Percentiles rank a stretch among this genome's conserved stretches.
Evolutionary conservation across 2,888 invertebrate species (phyloP).

Genomic region (Incurvaria masculella): DNA sequence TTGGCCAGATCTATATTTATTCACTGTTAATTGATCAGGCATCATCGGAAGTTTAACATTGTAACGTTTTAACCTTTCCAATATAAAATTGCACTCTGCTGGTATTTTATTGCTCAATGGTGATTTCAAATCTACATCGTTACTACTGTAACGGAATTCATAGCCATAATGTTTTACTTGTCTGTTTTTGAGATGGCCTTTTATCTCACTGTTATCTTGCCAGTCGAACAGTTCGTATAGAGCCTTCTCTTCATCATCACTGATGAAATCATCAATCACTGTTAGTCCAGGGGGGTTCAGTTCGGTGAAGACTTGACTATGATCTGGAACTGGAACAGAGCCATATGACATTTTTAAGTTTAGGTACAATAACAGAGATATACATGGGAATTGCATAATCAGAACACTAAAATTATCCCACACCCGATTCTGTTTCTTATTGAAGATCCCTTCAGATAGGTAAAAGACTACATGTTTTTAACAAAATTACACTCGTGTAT

Average conservation of each 20-base stretch:
- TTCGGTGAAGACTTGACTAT: conserved; percentile 30
- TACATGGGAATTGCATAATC: neutral
- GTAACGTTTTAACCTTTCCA: conserved; percentile 50
- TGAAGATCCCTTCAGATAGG: too few relatives aligned
- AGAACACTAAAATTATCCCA: neutral
- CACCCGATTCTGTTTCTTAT: too few relatives aligned
- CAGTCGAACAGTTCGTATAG: conserved; percentile 60
- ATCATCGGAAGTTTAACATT: conserved; percentile 28
- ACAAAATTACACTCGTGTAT: too few relatives aligned
- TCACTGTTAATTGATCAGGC: conserved; percentile 85
- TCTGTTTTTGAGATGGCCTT: conserved; percentile 66
- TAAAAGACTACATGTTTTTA: too few relatives aligned
- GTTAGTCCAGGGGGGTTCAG: conserved; percentile 65
- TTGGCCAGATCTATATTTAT: conserved; percentile 81
- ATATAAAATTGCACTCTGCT: conserved; percentile 61
- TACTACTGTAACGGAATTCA: conserved; percentile 84
- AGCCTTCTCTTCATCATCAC: conserved; percentile 60
- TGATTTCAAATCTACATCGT: conserved; percentile 72
- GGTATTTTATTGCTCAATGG: conserved; percentile 72
- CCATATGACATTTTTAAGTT: conserved; percentile 8
- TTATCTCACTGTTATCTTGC: conserved; percentile 28
- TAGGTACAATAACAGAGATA: conserved; percentile 1
- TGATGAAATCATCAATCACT: conserved; percentile 70
- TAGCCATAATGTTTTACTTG: conserved; percentile 89
- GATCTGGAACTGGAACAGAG: conserved; percentile 37